Evolutionary conservation across 2,797 vertebrate species (phyloP), one percentile per base, ranked within the genome.

Genomic region (Galaxias olidus): DNA sequence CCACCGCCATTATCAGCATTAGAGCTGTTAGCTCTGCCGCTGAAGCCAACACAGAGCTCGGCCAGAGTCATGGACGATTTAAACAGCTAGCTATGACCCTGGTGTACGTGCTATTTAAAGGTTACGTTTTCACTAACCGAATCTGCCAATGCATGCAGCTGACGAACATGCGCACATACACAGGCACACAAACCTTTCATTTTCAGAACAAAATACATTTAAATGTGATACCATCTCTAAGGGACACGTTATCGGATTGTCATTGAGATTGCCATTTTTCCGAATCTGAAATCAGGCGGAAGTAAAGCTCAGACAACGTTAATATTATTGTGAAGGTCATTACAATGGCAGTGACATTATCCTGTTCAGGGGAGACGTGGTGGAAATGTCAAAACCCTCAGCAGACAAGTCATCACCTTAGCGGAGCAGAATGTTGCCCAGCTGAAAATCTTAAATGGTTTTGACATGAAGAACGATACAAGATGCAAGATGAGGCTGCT

Each of bases 341-440:
- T 82, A 78, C 86, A 91, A 90, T 90, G 87, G 90, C 89, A 88
- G 90, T 90, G 87, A 90, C 89, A 88, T 86, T 86, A 76, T 59
- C 87, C 73, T 88, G 86, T 87, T 77, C 79, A 65, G 65, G 40
- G 61, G 73, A 75, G 66, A 59, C 72, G 76, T 74, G 68, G n/a
- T 65, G 72, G 44, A 90, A 88, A 86, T 83, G 79, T 81, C 81
- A 84, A 77, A 76, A 78, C 60, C 45, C 72, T 81, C 67, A 81
- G 68, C 70, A 52, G 71, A 46, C 70, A 74, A 77, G 82, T 75
- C 70, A 69, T 82, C 78, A 72, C 62, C 62, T 72, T 72, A 80
- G 81, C 68, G 53, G 63, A 53, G 59, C 66, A 71, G 68, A 73
- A 70, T 65, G 63, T 73, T 67, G 55, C 20, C 13, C 41, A 47